Evolutionary conservation across 2,888 invertebrate genomes (phyloP).

Genomic region (Cheilosia variabilis): DNA sequence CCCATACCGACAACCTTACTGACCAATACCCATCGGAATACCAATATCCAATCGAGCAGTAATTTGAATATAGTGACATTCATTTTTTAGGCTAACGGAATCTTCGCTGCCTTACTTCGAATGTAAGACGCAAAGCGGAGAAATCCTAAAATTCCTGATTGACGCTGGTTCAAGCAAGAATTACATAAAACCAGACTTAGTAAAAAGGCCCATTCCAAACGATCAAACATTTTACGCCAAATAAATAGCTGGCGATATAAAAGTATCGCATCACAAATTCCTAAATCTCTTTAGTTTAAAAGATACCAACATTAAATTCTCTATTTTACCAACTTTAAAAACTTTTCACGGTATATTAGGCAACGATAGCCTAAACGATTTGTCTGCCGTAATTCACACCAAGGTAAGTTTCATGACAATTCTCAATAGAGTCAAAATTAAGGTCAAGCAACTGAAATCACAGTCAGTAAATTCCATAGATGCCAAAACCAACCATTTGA

Average conservation of each 20-base stretch:
- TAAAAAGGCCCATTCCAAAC: background rate
- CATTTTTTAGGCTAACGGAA: constrained; percentile 31
- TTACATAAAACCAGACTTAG: constrained; percentile 26
- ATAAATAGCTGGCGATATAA: background rate
- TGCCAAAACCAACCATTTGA: background rate
- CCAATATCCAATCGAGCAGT: background rate
- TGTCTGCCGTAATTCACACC: constrained; percentile 17
- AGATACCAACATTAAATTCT: constrained; percentile 29
- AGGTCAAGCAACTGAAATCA: background rate
- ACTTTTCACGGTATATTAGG: constrained; percentile 37
- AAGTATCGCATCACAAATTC: constrained; percentile 10
- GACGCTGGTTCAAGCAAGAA: constrained; percentile 24
- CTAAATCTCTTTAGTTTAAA: constrained; percentile 22
- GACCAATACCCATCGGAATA: background rate
- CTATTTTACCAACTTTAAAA: constrained; percentile 12
- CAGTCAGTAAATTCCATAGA: background rate
- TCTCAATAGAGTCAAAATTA: background rate
- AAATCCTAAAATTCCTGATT: constrained; percentile 21
- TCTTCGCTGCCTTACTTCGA: constrained; percentile 22
- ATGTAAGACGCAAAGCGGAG: constrained; percentile 28
- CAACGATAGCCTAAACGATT: constrained; percentile 19
- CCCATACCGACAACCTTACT: background rate
- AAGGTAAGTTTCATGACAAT: constrained; percentile 16
- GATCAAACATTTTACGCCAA: background rate
- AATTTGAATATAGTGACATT: constrained; percentile 2